Evolutionary conservation across 2,888 invertebrate genomes (phyloP).

Genomic region (Drosophila acutilabella): DNA sequence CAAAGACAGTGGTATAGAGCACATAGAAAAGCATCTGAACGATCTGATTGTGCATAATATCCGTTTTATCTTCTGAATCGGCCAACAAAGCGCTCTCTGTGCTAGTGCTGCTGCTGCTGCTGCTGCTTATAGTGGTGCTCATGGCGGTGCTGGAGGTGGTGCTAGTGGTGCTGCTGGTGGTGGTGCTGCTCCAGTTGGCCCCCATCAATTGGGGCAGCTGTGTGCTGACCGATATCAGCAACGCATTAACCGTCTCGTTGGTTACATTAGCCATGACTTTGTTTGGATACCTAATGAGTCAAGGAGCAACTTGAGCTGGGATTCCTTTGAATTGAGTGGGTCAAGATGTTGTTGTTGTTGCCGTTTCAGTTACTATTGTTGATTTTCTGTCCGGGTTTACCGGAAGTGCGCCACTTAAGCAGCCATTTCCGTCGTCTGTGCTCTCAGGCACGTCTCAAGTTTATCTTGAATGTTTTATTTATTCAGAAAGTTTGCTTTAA

Average conservation of each 20-base stretch:
- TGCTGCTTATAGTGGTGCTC: not conserved
- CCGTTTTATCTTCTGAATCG: constrained; percentile 40
- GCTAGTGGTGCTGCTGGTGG: constrained; percentile 19
- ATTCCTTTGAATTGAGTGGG: not conserved
- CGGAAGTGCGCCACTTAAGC: constrained; percentile 76
- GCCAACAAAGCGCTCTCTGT: not conserved
- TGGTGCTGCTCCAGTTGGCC: constrained; percentile 49
- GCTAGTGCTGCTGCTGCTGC: constrained; percentile 6
- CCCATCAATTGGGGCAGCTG: constrained; percentile 57
- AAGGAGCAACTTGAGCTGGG: constrained; percentile 4
- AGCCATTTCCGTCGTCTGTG: constrained; percentile 66
- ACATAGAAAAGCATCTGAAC: constrained; percentile 84
- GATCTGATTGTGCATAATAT: constrained; percentile 79
- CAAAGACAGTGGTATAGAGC: constrained; percentile 87
- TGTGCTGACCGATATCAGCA: constrained; percentile 49
- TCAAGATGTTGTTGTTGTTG: not conserved
- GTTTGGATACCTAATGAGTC: constrained; percentile 38
- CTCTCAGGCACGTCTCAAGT: constrained; percentile 50
- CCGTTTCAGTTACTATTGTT: constrained; percentile 10
- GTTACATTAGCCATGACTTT: constrained; percentile 60
- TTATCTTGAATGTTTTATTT: constrained; percentile 46
- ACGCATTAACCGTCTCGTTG: constrained; percentile 52
- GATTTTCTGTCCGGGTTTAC: constrained; percentile 48
- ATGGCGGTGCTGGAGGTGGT: constrained; percentile 9
- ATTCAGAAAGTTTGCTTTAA: constrained; percentile 54